A percentile compares a stretch with the other conserved stretches of the same genome.
phyloP scores from a whole-genome alignment of 2,113 vertebrate genomes.

The Cynocephalus volans region DNA sequence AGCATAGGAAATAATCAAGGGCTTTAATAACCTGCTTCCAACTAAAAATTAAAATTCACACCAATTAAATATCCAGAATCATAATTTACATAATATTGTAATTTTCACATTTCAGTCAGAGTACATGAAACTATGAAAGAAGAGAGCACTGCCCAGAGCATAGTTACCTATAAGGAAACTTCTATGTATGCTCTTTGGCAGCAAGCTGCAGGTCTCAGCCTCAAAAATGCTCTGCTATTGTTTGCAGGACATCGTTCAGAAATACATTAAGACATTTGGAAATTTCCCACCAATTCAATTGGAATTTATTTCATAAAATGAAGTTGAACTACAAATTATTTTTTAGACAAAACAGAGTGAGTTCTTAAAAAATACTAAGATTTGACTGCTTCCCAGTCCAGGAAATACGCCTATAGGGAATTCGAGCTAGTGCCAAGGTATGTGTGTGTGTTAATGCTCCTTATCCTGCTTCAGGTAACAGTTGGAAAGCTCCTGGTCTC shows the following conservation, averaged over 20 bases:
- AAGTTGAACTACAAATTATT: conserved; percentile 6
- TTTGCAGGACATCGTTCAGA: background rate
- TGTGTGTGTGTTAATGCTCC: background rate
- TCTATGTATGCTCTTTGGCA: background rate
- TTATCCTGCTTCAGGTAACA: conserved; percentile 29
- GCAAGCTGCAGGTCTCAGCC: background rate
- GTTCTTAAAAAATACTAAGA: conserved; percentile 60
- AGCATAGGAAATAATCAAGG: conserved; percentile 54
- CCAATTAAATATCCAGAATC: conserved; percentile 35
- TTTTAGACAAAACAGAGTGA: background rate
- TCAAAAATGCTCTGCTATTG: conserved; percentile 21
- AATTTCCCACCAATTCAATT: background rate
- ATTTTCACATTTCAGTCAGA: conserved; percentile 59
- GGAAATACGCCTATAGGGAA: background rate
- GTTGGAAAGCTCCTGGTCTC: background rate
- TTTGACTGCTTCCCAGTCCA: background rate
- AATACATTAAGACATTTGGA: background rate
- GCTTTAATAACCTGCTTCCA: conserved; percentile 13
- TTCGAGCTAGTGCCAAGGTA: background rate
- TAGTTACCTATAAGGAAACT: background rate
- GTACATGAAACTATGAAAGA: background rate
- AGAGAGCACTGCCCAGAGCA: background rate
- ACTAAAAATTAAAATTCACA: conserved; percentile 66
- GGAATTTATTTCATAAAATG: conserved; percentile 31
- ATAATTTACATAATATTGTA: background rate